Percentiles rank a stretch among this genome's conserved stretches.
Evolutionary conservation across 1,140 invertebrate genomes (phyloP).

Genomic region (Euwallacea similis): DNA sequence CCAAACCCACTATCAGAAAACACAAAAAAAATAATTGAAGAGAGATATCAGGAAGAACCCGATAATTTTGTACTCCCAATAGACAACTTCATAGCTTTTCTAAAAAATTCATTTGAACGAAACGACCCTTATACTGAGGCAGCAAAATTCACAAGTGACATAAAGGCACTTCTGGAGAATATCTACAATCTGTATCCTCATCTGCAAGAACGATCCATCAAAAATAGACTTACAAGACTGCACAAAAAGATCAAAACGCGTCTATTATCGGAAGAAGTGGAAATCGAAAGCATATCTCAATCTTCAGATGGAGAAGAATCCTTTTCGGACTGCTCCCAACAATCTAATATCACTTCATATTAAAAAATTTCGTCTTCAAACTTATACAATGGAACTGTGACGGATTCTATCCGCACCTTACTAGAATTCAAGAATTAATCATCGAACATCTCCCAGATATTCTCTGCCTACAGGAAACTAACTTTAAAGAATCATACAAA

Average conservation of each 20-base stretch:
- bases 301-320: not conserved
- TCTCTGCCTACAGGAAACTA: constrained; percentile 24
- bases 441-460: constrained; percentile 6
- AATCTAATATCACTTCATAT: not conserved
- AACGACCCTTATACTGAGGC: not conserved
- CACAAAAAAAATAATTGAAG: constrained; percentile 1
- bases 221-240: constrained; percentile 1
- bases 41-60: not conserved
- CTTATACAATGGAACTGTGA: constrained; percentile 24
- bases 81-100: not conserved
- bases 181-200: not conserved
- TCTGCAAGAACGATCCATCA: not conserved
- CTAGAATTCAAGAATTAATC: constrained; percentile 13
- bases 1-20: not conserved
- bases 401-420: constrained; percentile 20
- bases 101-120: not conserved
- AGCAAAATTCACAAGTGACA: not conserved
- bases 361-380: not conserved
- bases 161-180: not conserved
- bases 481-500: constrained; percentile 12
- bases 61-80: not conserved
- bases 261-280: not conserved
- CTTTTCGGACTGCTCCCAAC: not conserved
- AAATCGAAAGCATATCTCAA: not conserved
- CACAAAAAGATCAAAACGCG: not conserved